A percentile compares a stretch with the other conserved stretches of the same genome.
Evolutionary conservation across 2,113 vertebrate genomes (phyloP).

Genomic region (Onychorhynchus coronatus): DNA sequence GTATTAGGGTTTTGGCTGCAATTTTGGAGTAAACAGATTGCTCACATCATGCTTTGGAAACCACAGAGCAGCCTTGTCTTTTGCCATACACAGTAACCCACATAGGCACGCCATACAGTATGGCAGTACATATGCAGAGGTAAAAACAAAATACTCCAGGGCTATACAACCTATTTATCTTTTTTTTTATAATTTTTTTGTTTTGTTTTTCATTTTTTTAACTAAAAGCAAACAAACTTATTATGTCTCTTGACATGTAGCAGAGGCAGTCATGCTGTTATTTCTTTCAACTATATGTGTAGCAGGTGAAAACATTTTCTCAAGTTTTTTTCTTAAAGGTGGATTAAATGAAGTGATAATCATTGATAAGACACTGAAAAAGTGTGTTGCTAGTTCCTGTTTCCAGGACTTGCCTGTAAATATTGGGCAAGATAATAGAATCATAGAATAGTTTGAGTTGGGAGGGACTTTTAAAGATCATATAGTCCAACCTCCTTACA

Average conservation of each 20-base stretch:
- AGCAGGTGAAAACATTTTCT: neutral
- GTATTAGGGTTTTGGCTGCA: neutral
- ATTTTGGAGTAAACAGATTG: neutral
- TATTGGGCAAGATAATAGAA: neutral
- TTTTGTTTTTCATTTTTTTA: too few species aligned
- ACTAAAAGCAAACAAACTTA: neutral
- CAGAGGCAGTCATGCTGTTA: neutral
- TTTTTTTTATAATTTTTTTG: too few species aligned
- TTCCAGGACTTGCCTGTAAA: neutral
- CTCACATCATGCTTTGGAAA: neutral
- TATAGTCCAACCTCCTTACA: neutral
- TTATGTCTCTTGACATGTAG: neutral
- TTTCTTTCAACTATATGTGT: neutral
- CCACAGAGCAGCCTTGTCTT: neutral
- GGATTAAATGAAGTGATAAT: neutral
- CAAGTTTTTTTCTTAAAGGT: neutral
- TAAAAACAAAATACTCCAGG: neutral
- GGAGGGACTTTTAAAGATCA: neutral
- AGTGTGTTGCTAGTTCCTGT: neutral
- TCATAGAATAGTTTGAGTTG: neutral
- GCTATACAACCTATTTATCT: neutral
- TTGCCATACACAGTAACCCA: neutral
- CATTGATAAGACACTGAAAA: neutral
- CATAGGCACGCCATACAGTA: accelerated
- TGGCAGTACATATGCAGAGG: neutral